Base-by-base conservation (phyloP, 2,113 vertebrate species). In the Petromus typicus region DNA sequence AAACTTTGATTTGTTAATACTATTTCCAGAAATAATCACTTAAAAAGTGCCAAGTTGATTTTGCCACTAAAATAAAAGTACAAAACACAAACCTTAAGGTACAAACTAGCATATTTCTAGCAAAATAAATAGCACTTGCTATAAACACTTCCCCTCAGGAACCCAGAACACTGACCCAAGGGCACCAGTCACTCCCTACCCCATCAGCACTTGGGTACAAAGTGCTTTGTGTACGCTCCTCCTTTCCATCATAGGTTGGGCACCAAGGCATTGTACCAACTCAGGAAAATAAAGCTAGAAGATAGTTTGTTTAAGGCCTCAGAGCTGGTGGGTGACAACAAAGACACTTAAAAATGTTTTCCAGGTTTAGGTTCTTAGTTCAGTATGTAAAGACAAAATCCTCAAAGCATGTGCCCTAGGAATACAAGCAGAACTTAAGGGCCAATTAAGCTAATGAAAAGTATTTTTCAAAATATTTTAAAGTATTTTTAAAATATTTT, bases 21-120 rank as follows among this genome's bases (percentile, higher is more conserved):
- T 61, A 71, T 37, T 91, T 89, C 64, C 9, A 78, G 48, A 95
- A 93, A 32, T 32, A 80, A 13, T 90, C 88, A 66, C 51, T 73
- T n/a, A 22, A 69, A 83, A 76, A 76, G 30, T 37, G 12, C 45
- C 22, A 79, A 64, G 20, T 67, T 85, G 64, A 34, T 48, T 80
- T 66, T 88, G 48, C 61, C 43, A 78, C 76, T 90, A 80, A 83
- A 94, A 51, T 51, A 51, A 51, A 51, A 51, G 48, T 51, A n/a
- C 13, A 89, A 86, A 83, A 90, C 18, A 76, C 40, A 93, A 93
- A 63, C 51, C 34, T 54, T 63, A 90, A 22, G 34, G 75, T 66
- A 64, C 43, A 91, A 87, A 37, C 71, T 48, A 73, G 9, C 57
- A 57, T 32, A 82, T 79, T 81, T 82, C 71, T 86, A 84, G 57